Conservation (phyloP, 2,797 vertebrate species). For the Pantherophis alleghaniensis region DNA sequence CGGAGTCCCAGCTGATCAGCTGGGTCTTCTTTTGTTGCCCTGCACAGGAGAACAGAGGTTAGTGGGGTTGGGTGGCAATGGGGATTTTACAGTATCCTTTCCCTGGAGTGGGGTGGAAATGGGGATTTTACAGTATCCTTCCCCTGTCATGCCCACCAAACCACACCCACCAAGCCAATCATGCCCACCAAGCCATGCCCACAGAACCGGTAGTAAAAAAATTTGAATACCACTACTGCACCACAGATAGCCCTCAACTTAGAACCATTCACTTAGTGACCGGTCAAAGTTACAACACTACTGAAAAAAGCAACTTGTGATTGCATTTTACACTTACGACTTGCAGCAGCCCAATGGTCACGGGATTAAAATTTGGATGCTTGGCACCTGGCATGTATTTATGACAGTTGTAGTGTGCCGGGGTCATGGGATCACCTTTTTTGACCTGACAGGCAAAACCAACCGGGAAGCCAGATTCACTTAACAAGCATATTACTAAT, state of each 20-base stretch:
- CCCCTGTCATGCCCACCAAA: too few species aligned
- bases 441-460: not conserved
- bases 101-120: too few species aligned
- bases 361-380: not conserved
- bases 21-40: too few species aligned
- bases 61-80: too few species aligned
- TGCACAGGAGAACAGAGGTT: too few species aligned
- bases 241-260: not conserved
- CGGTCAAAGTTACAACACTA: not conserved
- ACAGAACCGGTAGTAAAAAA: too few species aligned
- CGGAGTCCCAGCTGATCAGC: too few species aligned
- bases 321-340: not conserved
- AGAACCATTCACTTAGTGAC: not conserved
- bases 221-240: not conserved
- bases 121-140: too few species aligned
- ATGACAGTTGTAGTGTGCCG: not conserved
- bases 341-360: not conserved
- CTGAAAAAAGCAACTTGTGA: not conserved
- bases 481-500: not conserved
- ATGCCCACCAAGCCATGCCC: too few species aligned
- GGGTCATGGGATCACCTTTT: not conserved
- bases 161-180: too few species aligned
- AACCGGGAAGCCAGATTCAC: not conserved
- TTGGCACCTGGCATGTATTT: not conserved
- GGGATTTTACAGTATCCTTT: too few species aligned